Conservation (phyloP, 1,140 invertebrate genomes). For the Eufriesea mexicana region DNA sequence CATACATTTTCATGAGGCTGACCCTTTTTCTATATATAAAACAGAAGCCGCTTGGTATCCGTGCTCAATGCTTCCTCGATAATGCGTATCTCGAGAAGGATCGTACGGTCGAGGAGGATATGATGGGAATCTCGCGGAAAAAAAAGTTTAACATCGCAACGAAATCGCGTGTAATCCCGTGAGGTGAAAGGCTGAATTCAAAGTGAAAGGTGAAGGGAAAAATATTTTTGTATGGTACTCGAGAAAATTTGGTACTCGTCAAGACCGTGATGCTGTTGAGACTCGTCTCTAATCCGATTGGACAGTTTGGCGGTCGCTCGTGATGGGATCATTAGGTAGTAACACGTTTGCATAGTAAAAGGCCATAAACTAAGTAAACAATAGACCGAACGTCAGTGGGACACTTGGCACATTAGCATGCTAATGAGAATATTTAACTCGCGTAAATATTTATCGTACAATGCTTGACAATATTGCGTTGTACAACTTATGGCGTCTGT, state of each 20-base stretch:
- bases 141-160: slow-evolving; percentile 27
- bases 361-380: slow-evolving; percentile 31
- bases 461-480: slow-evolving; percentile 19
- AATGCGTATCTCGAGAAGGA: not conserved
- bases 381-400: not conserved
- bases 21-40: not conserved
- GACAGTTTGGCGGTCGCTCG: too few relatives aligned
- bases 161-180: slow-evolving; percentile 24
- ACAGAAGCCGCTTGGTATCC: not conserved
- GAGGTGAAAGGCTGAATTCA: slow-evolving; percentile 61
- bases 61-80: not conserved
- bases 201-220: slow-evolving; percentile 68
- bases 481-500: not conserved
- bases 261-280: not conserved
- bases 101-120: not conserved
- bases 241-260: slow-evolving; percentile 15
- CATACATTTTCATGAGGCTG: not conserved
- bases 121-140: slow-evolving; percentile 3
- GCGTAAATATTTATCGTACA: slow-evolving; percentile 53
- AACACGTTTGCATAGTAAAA: slow-evolving; percentile 3
- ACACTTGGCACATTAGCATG: slow-evolving; percentile 52
- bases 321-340: not conserved
- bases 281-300: not conserved
- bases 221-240: slow-evolving; percentile 36
- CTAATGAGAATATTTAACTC: slow-evolving; percentile 52